phyloP scores from a whole-genome alignment of 2,113 vertebrate genomes.

The Prunella fulvescens region DNA sequence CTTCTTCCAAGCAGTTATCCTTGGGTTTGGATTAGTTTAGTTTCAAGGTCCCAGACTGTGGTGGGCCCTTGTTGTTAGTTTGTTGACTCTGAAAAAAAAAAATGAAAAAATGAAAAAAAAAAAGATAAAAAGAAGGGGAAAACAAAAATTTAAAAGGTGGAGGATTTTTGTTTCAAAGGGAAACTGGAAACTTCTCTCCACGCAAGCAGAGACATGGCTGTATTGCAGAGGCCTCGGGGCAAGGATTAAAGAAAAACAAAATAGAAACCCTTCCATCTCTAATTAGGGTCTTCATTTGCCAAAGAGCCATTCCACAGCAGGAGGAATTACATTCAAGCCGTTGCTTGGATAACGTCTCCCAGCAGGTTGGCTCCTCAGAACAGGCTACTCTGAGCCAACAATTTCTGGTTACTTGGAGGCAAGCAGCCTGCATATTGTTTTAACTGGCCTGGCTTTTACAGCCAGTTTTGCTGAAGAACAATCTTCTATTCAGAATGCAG shows the following conservation, averaged over 20 bases:
- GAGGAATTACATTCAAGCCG: slow-evolving; percentile 74
- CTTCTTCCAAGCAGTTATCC: slow-evolving; percentile 8
- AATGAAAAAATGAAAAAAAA: not conserved
- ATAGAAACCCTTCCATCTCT: slow-evolving; percentile 79
- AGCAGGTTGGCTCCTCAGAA: slow-evolving; percentile 74
- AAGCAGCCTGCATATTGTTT: slow-evolving; percentile 71
- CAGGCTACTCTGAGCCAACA: slow-evolving; percentile 68
- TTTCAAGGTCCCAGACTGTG: slow-evolving; percentile 37
- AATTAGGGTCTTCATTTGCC: slow-evolving; percentile 81
- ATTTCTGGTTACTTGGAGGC: slow-evolving; percentile 74
- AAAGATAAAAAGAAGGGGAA: not conserved
- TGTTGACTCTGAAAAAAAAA: slow-evolving; percentile 56
- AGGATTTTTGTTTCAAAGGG: slow-evolving; percentile 79
- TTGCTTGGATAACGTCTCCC: slow-evolving; percentile 77
- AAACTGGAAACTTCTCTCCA: slow-evolving; percentile 78
- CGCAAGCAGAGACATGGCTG: slow-evolving; percentile 82
- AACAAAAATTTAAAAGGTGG: not conserved
- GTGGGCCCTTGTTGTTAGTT: slow-evolving; percentile 66
- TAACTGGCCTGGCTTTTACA: slow-evolving; percentile 75
- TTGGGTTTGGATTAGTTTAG: slow-evolving; percentile 33
- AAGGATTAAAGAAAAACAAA: slow-evolving; percentile 86
- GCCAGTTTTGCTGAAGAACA: slow-evolving; percentile 72
- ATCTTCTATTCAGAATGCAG: slow-evolving; percentile 70
- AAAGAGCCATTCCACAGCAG: slow-evolving; percentile 76
- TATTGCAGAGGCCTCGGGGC: slow-evolving; percentile 78